Conservation (phyloP, 64 coral and sea anemone genomes). For the Pocillopora verrucosa region DNA sequence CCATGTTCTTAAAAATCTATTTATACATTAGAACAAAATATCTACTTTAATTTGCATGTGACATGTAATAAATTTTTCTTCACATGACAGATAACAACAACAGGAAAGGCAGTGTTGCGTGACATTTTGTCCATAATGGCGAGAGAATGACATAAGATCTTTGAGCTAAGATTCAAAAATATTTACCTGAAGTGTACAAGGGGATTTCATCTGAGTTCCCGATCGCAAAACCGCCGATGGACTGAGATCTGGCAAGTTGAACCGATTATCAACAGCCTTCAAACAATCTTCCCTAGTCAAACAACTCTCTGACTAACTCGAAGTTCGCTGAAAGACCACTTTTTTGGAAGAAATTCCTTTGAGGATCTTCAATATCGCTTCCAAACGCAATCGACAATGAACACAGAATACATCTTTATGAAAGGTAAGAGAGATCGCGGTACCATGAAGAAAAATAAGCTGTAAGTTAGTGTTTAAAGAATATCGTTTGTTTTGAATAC, state of each 20-base stretch:
- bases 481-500: neutral
- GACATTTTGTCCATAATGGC: neutral
- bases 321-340: neutral
- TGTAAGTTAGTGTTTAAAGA: neutral
- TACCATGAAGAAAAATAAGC: neutral
- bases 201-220: no score
- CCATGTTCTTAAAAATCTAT: no score
- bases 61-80: neutral
- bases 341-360: neutral
- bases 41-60: neutral
- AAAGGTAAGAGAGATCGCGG: neutral
- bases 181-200: no score
- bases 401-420: conserved; percentile 9
- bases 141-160: neutral
- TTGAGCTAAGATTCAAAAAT: no score
- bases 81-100: neutral
- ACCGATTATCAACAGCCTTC: no score
- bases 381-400: neutral
- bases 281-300: no score
- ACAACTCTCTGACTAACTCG: no score
- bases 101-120: neutral
- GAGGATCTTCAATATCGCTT: neutral
- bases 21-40: neutral
- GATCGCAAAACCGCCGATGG: no score
- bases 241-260: no score